Evolutionary conservation across 2,797 vertebrate species (phyloP), one percentile per base, ranked within the genome.

Genomic region (Sebastes miniatus): DNA sequence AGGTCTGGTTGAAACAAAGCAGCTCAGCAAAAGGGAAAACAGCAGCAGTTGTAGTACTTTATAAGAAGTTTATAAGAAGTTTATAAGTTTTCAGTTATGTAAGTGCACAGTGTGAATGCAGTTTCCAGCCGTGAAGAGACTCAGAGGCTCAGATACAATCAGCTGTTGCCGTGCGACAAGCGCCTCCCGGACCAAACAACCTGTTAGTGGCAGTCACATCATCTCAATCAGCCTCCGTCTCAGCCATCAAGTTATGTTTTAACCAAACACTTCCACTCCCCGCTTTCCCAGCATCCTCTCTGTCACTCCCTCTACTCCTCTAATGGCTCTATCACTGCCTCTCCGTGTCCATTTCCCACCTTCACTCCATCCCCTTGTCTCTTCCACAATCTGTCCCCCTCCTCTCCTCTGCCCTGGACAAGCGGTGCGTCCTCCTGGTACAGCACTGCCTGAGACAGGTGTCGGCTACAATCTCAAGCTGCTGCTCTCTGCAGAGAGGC

Each of bases 381-480:
- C 79, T 59, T 29, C 72, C 59, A 25, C 74, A 77, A 62, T 80
- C 85, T 77, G 76, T 66, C 56, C 73, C 72, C 64, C 43, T 47
- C 43, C 25, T 72, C 54, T 74, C 56, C 56, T 52, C 58, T 13
- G 68, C 64, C 62, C 58, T 4, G 69, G 84, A 77, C 36, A 29
- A 61, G 79, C 20, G 2, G 36, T 8, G 70, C 29, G 22, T 81
- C 73, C 43, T 81, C 71, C 83, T 34, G 63, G 69, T 61, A 50
- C 69, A n/a, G 75, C 75, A 2, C 67, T 67, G 76, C 75, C 81
- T 22, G 20, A 81, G 76, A 91, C 86, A 86, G 87, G 90, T 93
- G 92, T 91, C 89, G 14, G 81, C 84, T 43, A 73, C 76, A 74
- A 85, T 90, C 70, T 86, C 52, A 58, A 62, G 81, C 83, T 34